Evolutionary conservation across 2,888 invertebrate species (phyloP), one percentile per base, ranked within the genome.

Genomic region (Ophonus ardosiacus): DNA sequence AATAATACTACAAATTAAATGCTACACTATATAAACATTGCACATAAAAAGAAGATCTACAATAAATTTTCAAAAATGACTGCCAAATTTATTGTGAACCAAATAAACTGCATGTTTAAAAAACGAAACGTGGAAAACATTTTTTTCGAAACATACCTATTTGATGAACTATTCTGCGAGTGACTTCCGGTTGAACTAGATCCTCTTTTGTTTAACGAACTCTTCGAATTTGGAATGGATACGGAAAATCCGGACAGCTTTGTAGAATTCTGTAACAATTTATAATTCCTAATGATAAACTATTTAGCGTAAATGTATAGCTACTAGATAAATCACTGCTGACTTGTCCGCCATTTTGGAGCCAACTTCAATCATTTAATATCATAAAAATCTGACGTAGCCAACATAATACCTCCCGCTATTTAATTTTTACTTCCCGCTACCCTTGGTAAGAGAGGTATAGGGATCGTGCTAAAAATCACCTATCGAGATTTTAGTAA

Each of bases 201-300:
- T 85, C 91, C 90, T 57, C 91, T 88, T 88, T 91, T 91, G 31
- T 89, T 89, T 74, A 90, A 87, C 13, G 90, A 90, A 88, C 89
- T 90, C 87, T 91, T 91, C 74, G 90, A 89, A 86, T 90, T 90
- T 31, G 90, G 87, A 86, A 91, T 88, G n/a, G 91, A 90, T 71
- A 89, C 90, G 15, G 88, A 88, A 86, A 91, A 91, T 86, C 90
- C 90, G 18, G 90, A 88, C 61, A 91, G 88, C 86, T 91, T 91
- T 85, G 90, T 89, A 68, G 90, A 88, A 89, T 90, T 91, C 92
- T 92, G 86, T 56, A 88, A 89, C 51, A 51, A 43, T 5, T 40
- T 40, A 40, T 40, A 40, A 5, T 7, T 40, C 7, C 40, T n/a
- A n/a, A n/a, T n/a, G n/a, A n/a, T n/a, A n/a, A n/a, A 40, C 7